Evolutionary conservation across 2,113 vertebrate genomes (phyloP).

Genomic region (Mixornis gularis): DNA sequence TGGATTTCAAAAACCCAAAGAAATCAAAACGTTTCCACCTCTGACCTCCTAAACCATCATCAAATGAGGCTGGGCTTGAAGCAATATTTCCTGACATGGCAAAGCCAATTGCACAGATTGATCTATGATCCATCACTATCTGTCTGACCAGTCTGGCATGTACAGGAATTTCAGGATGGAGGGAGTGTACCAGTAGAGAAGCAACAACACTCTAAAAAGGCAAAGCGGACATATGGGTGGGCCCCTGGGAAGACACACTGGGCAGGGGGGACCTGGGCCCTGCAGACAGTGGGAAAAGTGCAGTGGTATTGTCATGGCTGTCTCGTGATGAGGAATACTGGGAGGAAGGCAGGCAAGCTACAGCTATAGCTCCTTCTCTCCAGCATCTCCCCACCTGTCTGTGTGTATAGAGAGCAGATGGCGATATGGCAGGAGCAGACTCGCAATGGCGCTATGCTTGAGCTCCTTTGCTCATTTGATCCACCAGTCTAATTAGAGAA

Average conservation of each 20-base stretch:
- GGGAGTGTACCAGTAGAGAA: background rate
- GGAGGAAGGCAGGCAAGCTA: background rate
- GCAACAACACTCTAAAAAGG: background rate
- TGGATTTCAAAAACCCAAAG: background rate
- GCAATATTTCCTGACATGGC: background rate
- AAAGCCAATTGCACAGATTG: slow-evolving; percentile 2
- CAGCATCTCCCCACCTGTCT: slow-evolving; percentile 10
- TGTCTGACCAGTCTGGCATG: background rate
- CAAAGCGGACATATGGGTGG: background rate
- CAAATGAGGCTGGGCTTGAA: background rate
- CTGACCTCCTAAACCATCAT: background rate
- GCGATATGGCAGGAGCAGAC: slow-evolving; percentile 13
- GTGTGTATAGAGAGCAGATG: slow-evolving; percentile 26
- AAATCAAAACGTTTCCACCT: background rate
- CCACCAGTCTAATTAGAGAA: slow-evolving; percentile 7
- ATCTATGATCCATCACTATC: background rate
- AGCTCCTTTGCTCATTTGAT: slow-evolving; percentile 51
- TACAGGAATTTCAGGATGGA: background rate
- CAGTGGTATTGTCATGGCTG: background rate
- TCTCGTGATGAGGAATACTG: rapidly evolving
- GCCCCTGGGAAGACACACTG: background rate
- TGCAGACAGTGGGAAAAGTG: background rate
- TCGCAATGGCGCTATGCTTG: background rate
- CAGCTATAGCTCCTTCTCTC: background rate
- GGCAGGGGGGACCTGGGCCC: background rate